Base-by-base conservation (phyloP, 2,113 vertebrate genomes). In the Solea solea region DNA sequence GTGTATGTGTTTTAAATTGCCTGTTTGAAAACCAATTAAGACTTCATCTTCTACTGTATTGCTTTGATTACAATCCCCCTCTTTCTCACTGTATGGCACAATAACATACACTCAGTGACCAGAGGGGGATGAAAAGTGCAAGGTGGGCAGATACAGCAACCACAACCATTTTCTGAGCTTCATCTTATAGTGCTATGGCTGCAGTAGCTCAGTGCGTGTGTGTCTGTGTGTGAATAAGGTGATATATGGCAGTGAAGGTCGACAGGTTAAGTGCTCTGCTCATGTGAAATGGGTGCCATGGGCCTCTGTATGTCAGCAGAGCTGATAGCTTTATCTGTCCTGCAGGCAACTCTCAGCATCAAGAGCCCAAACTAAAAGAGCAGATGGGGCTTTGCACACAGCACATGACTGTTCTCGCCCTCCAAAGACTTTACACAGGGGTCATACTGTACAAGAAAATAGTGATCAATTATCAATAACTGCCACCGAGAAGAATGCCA, bases 261-360 rank as follows among this genome's bases (percentile, higher is more conserved):
- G 21, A 9, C 1, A 21, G 83, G 83, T 89, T 89, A 90, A 89
- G 83, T 81, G 85, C 76, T 90, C 58, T 50, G 66, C 12, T 79
- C 83, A 50, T 62, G 58, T 50, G 60, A 68, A 84, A 85, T 62
- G 77, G 76, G 51, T 49, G 51, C 72, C 50, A 16, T 34, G 25
- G 67, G 80, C 58, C 54, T 62, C 68, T 66, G 76, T 14, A 67
- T n/a, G 49, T 75, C 66, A 54, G 54, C 65, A 66, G 48, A 76
- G 66, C 61, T 56, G 69, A 78, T 68, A 76, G 61, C 58, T 76
- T 53, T 68, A 64, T 46, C 50, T 44, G 57, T 65, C 41, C 78
- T 61, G 44, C 62, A 73, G 48, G 69, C 45, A 49, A 21, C 61
- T 27, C 54, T 63, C 44, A 50, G 34, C 16, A 69, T 44, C 41